Evolutionary conservation across 2,797 vertebrate species (phyloP).

Genomic region (Salarias fasciatus): DNA sequence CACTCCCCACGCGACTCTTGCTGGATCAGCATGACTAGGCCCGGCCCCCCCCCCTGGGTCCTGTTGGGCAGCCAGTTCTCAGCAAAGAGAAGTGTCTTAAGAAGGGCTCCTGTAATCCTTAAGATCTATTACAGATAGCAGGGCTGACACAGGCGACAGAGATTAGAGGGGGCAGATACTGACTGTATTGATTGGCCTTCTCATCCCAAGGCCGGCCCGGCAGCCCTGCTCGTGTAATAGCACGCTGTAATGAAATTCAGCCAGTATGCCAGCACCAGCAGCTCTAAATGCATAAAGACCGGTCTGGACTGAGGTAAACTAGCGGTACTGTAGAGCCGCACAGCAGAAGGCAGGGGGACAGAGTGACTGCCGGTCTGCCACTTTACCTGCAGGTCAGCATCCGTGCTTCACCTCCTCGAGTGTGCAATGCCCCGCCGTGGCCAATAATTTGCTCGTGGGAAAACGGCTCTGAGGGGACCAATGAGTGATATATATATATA

Average conservation of each 20-base stretch:
- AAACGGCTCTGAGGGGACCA: conserved; percentile 21
- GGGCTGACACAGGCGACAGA: conserved; percentile 80
- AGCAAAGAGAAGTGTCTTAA: conserved; percentile 78
- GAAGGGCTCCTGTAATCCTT: conserved; percentile 80
- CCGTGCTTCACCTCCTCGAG: conserved; percentile 40
- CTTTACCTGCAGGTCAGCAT: conserved; percentile 64
- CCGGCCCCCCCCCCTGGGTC: conserved; percentile 38
- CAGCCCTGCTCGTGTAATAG: conserved; percentile 78
- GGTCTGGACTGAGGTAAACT: conserved; percentile 42
- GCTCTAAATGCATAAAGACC: conserved; percentile 69
- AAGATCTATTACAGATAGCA: conserved; percentile 87
- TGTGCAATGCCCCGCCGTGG: conserved; percentile 32
- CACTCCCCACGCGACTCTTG: conserved; percentile 52
- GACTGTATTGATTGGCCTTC: conserved; percentile 84
- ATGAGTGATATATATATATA: conserved; percentile 23
- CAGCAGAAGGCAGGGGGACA: conserved; percentile 14
- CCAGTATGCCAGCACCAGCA: conserved; percentile 62
- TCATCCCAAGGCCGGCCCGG: conserved; percentile 72
- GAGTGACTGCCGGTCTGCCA: conserved; percentile 35
- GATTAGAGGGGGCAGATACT: conserved; percentile 84
- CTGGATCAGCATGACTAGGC: conserved; percentile 59
- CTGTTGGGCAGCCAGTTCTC: conserved; percentile 54
- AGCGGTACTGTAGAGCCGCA: conserved; percentile 24
- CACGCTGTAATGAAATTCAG: conserved; percentile 82
- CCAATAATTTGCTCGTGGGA: conserved; percentile 38